Evolutionary conservation across 2,888 invertebrate species (phyloP), one percentile per base, ranked within the genome.

Genomic region (Odontocolon sp.): DNA sequence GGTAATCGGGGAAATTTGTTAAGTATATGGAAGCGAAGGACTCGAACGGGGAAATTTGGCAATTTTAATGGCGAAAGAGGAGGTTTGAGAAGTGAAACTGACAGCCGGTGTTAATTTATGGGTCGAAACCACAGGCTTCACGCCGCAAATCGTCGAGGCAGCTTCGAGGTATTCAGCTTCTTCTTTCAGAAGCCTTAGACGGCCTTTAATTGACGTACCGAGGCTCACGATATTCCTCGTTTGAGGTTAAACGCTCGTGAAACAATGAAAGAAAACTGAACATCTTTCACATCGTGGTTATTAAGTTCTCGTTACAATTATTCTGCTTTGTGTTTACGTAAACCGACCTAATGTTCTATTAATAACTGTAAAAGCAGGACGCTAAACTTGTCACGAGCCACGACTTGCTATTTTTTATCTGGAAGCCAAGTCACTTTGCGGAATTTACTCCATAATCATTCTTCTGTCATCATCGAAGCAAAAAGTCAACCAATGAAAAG

Each of bases 1-100:
- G 79, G 76, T 83, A 81, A 82, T 82, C 78, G 82, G 84, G 85
- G 76, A 85, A 86, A 85, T 84, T 81, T 83, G 83, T 86, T 83
- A 86, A 85, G 79, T 33, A 66, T 31, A 72, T 26, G 42, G 33
- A 61, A 71, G 31, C 31, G 31, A 31, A 21, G 14, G 31, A 14
- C 50, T 21, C n/a, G 42, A 56, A 71, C 79, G 75, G 67, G 80
- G 80, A 80, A 82, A 82, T 82, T 57, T 69, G 80, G 61, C n/a
- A n/a, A n/a, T n/a, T n/a, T n/a, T n/a, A n/a, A n/a, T n/a, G n/a
- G n/a, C n/a, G n/a, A n/a, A n/a, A n/a, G n/a, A n/a, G n/a, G n/a
- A n/a, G n/a, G n/a, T n/a, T 36, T 9, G 14, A 8, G 21, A 45
- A 63, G 31, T 21, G 61, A 33, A 61, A 28, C 77, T 79, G 79